Evolutionary conservation across 1,140 invertebrate genomes (phyloP).

Genomic region (Drosophila fuyamai): DNA sequence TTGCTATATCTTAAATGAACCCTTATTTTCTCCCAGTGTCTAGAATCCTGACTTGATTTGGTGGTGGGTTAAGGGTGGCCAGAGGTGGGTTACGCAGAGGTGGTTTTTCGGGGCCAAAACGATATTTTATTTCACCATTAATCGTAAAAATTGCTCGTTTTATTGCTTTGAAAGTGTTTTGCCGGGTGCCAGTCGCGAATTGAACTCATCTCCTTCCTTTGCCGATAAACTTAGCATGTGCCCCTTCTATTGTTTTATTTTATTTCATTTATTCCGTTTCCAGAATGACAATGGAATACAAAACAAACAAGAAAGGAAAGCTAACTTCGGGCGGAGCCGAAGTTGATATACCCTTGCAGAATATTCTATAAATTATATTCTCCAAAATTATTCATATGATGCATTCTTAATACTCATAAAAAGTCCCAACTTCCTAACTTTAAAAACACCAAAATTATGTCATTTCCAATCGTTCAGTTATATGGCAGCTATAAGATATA

Average conservation of each 20-base stretch:
- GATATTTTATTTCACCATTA: conserved; percentile 72
- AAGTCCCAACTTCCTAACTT: too few relatives aligned
- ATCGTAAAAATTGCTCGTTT: conserved; percentile 52
- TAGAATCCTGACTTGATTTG: not conserved
- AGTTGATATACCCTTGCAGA: too few relatives aligned
- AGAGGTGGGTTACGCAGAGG: conserved; percentile 16
- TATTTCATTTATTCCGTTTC: conserved; percentile 8
- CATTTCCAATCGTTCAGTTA: too few relatives aligned
- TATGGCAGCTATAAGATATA: too few relatives aligned
- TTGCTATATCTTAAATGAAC: too few relatives aligned
- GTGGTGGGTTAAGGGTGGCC: not conserved
- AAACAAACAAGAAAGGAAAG: not conserved
- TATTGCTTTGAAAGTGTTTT: conserved; percentile 68
- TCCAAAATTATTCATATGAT: too few relatives aligned
- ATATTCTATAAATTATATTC: too few relatives aligned
- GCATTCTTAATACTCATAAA: too few relatives aligned
- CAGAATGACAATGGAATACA: conserved; percentile 2
- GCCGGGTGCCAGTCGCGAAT: conserved; percentile 25
- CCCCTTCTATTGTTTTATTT: conserved; percentile 19
- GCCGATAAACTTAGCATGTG: conserved; percentile 58
- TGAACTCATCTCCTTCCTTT: conserved; percentile 21
- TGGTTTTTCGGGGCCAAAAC: conserved; percentile 16
- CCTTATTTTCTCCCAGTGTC: conserved; percentile 5
- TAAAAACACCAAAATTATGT: too few relatives aligned
- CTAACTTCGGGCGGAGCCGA: too few relatives aligned